Evolutionary conservation across 1,140 invertebrate genomes (phyloP), one percentile per base, ranked within the genome.

Genomic region (Diabrotica undecimpunctata): DNA sequence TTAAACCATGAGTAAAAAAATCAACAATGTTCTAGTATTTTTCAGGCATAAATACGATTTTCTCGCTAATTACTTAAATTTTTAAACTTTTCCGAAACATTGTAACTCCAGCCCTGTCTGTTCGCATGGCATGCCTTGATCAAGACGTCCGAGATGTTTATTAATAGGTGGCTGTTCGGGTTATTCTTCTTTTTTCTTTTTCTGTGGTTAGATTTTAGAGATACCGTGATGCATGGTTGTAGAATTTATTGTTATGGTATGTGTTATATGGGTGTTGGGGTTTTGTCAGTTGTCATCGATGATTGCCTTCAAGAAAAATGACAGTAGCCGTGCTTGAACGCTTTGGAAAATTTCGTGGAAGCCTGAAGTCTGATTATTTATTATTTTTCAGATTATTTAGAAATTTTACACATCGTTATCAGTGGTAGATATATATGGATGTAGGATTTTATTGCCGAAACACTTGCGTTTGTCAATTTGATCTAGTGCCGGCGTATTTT

Each of bases 61-160:
- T 25, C 25, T 25, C 4, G 1, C 25, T 25, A 25, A 25, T 25
- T 25, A 25, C 25, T 25, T 25, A 4, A 25, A 25, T 25, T 25
- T 25, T 1, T 25, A 2, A 25, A 25, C 1, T 25, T 25, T 25
- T 25, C 25, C 25, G 25, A 25, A 25, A 25, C 1, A 25, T 25
- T 25, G 25, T 25, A 25, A 13, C 13, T 6, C 54, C 54, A n/a
- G 41, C n/a, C 41, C 41, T 46, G 41, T 46, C 41, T 46, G 41
- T 46, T 46, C 41, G 41, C 41, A 46, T 46, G 41, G 41, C 58
- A 50, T 46, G 39, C 58, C 58, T 60, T 54, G 61, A 62, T 62
- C 61, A 62, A 62, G 61, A 50, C 61, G 61, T 62, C 61, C 51
- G 61, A 38, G 61, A 54, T 38, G 51, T 62, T 62, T 62, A 62